A percentile compares a stretch with the other conserved stretches of the same genome.
These are phyloP conservation scores for Drosophila seguyi DNA, from an alignment of 1,140 invertebrate genomes.

Conservation along the genomic window DNA sequence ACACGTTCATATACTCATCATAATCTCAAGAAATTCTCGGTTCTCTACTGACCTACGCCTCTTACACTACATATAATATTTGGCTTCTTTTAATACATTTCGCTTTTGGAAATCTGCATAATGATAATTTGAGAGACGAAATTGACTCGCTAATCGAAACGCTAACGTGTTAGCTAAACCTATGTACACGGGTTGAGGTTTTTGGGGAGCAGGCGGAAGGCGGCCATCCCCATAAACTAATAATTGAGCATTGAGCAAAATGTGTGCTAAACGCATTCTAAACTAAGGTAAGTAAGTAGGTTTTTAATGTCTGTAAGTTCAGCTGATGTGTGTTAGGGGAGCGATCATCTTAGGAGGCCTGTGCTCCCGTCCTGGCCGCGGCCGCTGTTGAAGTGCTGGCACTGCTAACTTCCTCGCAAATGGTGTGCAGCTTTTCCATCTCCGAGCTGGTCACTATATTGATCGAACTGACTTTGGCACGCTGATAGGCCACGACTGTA, in stretches of 20 bases:
- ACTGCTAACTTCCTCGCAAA: constrained; percentile 80
- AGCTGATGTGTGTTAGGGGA: constrained; percentile 35
- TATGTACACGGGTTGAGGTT: constrained; percentile 69
- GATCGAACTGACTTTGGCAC: constrained; percentile 94
- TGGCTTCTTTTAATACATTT: constrained; percentile 78
- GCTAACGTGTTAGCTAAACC: constrained; percentile 54
- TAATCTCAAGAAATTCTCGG: constrained; percentile 70
- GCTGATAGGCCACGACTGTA: constrained; percentile 93
- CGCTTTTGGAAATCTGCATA: constrained; percentile 61
- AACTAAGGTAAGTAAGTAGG: constrained; percentile 49
- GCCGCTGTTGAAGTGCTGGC: constrained; percentile 65
- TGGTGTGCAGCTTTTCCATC: constrained; percentile 83
- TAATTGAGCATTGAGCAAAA: constrained; percentile 74
- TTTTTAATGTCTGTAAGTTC: constrained; percentile 50
- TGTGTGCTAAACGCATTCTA: constrained; percentile 65
- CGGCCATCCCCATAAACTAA: constrained; percentile 29
- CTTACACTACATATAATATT: constrained; percentile 78
- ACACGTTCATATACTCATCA: constrained; percentile 64
- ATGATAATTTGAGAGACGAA: constrained; percentile 71
- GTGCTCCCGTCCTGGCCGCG: constrained; percentile 38
- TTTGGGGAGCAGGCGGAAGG: constrained; percentile 13
- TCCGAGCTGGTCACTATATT: constrained; percentile 88
- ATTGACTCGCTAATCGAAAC: constrained; percentile 74
- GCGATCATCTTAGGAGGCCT: constrained; percentile 48
- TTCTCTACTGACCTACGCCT: constrained; percentile 63